Percentiles rank a stretch among this genome's conserved stretches.
These are phyloP conservation scores for Calosoma granatense DNA, from an alignment of 1,140 invertebrate genomes.

Conservation along the genomic window DNA sequence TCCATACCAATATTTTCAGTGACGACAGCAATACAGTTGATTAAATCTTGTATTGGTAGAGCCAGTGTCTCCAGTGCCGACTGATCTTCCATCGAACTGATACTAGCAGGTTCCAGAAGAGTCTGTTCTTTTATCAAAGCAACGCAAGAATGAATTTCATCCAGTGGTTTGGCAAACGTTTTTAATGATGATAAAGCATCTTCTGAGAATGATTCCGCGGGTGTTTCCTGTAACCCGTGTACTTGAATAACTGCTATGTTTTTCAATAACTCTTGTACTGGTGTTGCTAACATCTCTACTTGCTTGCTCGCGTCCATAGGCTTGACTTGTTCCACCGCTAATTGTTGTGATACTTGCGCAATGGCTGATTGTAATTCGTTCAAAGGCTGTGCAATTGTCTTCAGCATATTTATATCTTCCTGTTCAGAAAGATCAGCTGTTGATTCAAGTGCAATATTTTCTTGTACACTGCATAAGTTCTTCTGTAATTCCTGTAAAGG, in stretches of 20 bases:
- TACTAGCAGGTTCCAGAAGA: slow-evolving; percentile 17
- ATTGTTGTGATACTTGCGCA: slow-evolving; percentile 33
- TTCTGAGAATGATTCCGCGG: slow-evolving; percentile 24
- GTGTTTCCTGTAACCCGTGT: slow-evolving; percentile 29
- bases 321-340: slow-evolving; percentile 11
- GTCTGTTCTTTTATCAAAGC: slow-evolving; percentile 36
- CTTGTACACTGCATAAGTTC: background rate
- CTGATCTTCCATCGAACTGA: slow-evolving; percentile 1
- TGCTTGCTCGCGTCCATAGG: background rate
- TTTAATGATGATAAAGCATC: slow-evolving; percentile 34
- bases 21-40: slow-evolving; percentile 42
- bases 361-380: slow-evolving; percentile 33
- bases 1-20: slow-evolving; percentile 37
- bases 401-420: slow-evolving; percentile 17
- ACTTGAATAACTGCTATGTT: slow-evolving; percentile 27
- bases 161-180: slow-evolving; percentile 39
- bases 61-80: slow-evolving; percentile 32
- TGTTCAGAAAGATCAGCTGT: slow-evolving; percentile 17
- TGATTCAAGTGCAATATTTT: background rate
- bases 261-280: background rate
- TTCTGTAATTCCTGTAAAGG: background rate
- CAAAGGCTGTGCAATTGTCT: slow-evolving; percentile 28
- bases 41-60: slow-evolving; percentile 40
- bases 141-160: slow-evolving; percentile 38
- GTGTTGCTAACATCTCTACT: background rate